Base-by-base conservation (phyloP, 2,113 vertebrate genomes). In the Halcyon malimbica region DNA sequence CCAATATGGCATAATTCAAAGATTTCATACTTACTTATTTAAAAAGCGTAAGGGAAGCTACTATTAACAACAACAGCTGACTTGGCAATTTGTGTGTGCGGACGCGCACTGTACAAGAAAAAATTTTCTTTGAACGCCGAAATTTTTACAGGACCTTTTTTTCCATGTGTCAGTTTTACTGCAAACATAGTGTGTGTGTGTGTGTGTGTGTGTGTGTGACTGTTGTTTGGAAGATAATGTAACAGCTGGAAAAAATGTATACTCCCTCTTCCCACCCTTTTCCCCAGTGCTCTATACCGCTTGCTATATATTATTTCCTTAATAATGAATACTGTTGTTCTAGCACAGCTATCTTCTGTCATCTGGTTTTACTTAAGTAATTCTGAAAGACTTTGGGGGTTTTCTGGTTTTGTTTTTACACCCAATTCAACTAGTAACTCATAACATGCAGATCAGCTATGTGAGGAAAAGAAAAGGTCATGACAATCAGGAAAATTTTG, bases 381-480 rank as follows among this genome's bases (percentile, higher is more conserved):
- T 56, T 63, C 64, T 83, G 53, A 37, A 87, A 87, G 23, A 79
- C 16, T 37, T 74, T 74, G 13, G 29, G 54, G 29, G 0, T 6
- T 59, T 69, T 42, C 11, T 53, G 16, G 2, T 79, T 25, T 85
- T 65, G 31, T 29, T 93, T 86, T 53, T 65, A 56, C 44, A 78
- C 13, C 33, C 37, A 69, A 5, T 82, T 84, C 73, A 74, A 1
- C 59, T 19, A 69, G 56, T 46, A 94, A 79, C 53, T 92, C 62
- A 6, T 42, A 74, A 80, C 85, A 87, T 4, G 51, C 35, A 23
- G 42, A 94, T 78, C 76, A 89, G 57, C 64, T 73, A 89, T 62
- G 62, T n/a, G 53, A 73, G 53, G 87, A 94, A 83, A 95, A 96
- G 74, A 94, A 83, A 95, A 96, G 74, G 86, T 96, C 89, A 89